Conservation (phyloP, 2,797 vertebrate genomes). For the Balearica regulorum region DNA sequence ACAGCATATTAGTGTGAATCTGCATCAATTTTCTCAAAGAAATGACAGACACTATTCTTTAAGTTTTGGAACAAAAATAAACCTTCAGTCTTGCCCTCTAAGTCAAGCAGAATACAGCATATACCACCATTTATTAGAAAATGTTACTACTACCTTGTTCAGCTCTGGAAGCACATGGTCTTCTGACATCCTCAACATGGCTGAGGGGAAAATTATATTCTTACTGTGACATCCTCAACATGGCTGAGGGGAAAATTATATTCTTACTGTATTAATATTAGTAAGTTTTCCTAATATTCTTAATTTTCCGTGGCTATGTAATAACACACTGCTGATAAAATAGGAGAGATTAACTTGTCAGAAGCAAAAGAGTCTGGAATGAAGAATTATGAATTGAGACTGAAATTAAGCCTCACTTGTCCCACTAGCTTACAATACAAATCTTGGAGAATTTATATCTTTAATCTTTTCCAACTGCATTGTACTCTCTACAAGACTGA, state of each 20-base stretch:
- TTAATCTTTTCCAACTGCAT: not conserved
- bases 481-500: not conserved
- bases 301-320: not conserved
- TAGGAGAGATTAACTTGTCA: not conserved
- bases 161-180: constrained; percentile 95
- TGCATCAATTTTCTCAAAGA: not conserved
- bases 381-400: not conserved
- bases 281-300: not conserved
- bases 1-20: not conserved
- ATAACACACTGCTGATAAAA: not conserved
- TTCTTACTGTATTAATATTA: not conserved
- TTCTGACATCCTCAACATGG: constrained; percentile 98
- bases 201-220: constrained; percentile 69
- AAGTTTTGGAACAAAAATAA: not conserved
- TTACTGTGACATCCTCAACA: constrained; percentile 90
- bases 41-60: not conserved
- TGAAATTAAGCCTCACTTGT: not conserved
- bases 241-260: constrained; percentile 77
- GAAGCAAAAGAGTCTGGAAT: not conserved
- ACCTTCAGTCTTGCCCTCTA: not conserved
- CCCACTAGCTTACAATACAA: not conserved
- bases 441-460: not conserved
- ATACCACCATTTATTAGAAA: not conserved
- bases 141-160: constrained; percentile 84
- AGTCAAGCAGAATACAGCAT: not conserved